Conservation (phyloP, 2,888 invertebrate genomes). For the Drosophila pegasa region DNA sequence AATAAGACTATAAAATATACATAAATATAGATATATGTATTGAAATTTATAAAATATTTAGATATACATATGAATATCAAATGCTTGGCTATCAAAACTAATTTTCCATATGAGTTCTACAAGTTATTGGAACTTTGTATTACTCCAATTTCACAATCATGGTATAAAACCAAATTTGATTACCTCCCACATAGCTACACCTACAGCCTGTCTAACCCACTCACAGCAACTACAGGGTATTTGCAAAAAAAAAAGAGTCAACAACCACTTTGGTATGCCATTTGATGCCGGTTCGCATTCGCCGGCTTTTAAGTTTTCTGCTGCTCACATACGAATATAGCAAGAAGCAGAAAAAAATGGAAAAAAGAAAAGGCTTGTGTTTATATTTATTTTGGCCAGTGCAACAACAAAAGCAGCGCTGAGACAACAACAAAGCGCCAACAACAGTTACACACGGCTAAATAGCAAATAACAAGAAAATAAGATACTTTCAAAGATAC, state of each 20-base stretch:
- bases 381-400: conserved; percentile 51
- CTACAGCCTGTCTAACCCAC: neutral
- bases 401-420: conserved; percentile 28
- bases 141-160: too few relatives aligned
- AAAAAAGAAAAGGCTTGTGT: conserved; percentile 33
- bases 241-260: conserved; percentile 62
- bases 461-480: conserved; percentile 27
- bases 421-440: conserved; percentile 34
- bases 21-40: too few relatives aligned
- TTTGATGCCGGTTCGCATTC: conserved; percentile 49
- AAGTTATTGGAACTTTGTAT: too few relatives aligned
- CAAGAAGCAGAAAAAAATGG: conserved; percentile 19
- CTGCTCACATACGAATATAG: conserved; percentile 42
- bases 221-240: neutral
- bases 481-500: conserved; percentile 14
- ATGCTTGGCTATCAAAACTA: too few relatives aligned
- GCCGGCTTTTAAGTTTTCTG: conserved; percentile 42
- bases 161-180: too few relatives aligned
- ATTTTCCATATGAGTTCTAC: too few relatives aligned
- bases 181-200: neutral
- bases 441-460: conserved; percentile 56
- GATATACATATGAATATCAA: too few relatives aligned
- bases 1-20: too few relatives aligned
- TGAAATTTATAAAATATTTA: too few relatives aligned
- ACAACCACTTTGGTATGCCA: conserved; percentile 73